Conservation (phyloP, 2,888 invertebrate genomes). For the Eupeodes latifasciatus region DNA sequence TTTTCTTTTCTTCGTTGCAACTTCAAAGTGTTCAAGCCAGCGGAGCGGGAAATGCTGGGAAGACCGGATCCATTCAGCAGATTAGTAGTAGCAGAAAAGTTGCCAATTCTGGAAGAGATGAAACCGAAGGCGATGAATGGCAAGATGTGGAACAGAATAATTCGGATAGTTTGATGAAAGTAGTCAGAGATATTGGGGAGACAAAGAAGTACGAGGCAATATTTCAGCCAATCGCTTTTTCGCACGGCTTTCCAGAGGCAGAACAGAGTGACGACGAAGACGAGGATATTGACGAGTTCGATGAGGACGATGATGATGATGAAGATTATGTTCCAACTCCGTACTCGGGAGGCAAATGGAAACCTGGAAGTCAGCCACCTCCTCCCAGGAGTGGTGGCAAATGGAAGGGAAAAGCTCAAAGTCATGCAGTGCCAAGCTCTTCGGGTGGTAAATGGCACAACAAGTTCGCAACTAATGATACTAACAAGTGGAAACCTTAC, state of each 20-base stretch:
- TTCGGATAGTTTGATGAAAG: constrained; percentile 86
- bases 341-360: constrained; percentile 69
- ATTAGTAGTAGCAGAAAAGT: constrained; percentile 56
- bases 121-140: constrained; percentile 54
- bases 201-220: constrained; percentile 85
- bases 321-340: constrained; percentile 86
- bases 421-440: not conserved
- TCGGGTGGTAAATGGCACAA: constrained; percentile 52
- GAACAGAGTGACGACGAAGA: constrained; percentile 82
- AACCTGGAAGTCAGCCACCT: constrained; percentile 64
- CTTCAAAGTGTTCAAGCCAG: constrained; percentile 86
- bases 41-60: constrained; percentile 23
- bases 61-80: constrained; percentile 48
- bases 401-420: constrained; percentile 41
- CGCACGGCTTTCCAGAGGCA: constrained; percentile 79
- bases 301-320: constrained; percentile 84
- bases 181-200: constrained; percentile 87
- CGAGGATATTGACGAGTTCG: constrained; percentile 69
- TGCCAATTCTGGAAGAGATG: constrained; percentile 49
- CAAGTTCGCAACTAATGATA: not conserved
- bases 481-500: constrained; percentile 16
- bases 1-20: constrained; percentile 94
- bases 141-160: constrained; percentile 78
- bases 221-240: constrained; percentile 80
- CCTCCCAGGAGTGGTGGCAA: constrained; percentile 53